Evolutionary conservation across 1,140 invertebrate genomes (phyloP), one percentile per base, ranked within the genome.

Genomic region (Muscidifurax raptorellus): DNA sequence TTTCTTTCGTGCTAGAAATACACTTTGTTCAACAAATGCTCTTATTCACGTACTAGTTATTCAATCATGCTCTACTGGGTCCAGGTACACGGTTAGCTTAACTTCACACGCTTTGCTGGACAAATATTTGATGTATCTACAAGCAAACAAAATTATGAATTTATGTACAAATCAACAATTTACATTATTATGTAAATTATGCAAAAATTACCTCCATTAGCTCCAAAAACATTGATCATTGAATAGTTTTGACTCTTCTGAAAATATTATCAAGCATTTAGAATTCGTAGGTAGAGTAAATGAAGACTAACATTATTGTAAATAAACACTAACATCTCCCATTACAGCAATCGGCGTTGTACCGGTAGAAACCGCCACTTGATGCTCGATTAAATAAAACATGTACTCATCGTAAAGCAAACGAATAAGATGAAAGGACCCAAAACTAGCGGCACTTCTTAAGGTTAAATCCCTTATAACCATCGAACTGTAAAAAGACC

Each of bases 401-500:
- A 99, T 99, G 91, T 99, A 99, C 92, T 99, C 99, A 92, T 99
- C 99, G 92, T 99, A 99, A 28, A 99, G 94, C 86, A 99, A 94
- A 71, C 99, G 96, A 89, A 99, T 99, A 72, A 99, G 95, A 94
- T 99, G 99, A 94, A 99, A 99, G 82, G 98, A 99, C 59, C 99
- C 99, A 94, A 99, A 99, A 92, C 98, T 99, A 15, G 98, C 97
- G 30, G 99, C 99, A 86, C 98, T 99, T 89, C 99, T 95, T 76
- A 99, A 93, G 64, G 98, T 99, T 80, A 99, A 94, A 94, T 99
- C 98, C 47, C 98, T 94, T 88, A 99, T 99, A 22, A 99, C 97
- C 96, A 99, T 98, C 36, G 98, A 99, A 94, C 98, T 99, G 93
- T 99, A 99, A 94, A 99, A 99, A 83, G 98, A 99, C 99, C 99